Percentiles rank a stretch among this genome's conserved stretches.
Conservation (phyloP, 2,797 vertebrate genomes). For the Danio aesculapii region DNA sequence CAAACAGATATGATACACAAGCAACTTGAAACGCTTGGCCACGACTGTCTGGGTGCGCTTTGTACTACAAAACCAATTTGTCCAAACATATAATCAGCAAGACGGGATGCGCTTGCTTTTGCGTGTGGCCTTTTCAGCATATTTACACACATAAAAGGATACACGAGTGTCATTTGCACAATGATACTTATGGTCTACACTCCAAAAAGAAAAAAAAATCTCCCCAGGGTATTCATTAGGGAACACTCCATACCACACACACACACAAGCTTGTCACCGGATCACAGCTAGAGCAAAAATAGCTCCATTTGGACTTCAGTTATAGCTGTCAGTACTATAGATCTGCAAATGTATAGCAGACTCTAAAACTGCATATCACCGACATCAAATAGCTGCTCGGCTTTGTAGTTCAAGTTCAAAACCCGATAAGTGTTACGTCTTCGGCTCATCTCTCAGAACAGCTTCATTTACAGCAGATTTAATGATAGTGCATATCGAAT, state of each 20-base stretch:
- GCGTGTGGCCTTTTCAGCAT: constrained; percentile 44
- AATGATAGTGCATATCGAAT: constrained; percentile 33
- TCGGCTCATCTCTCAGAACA: constrained; percentile 2
- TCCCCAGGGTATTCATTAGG: constrained; percentile 76
- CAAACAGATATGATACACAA: constrained; percentile 46
- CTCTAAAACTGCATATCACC: constrained; percentile 37
- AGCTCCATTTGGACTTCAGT: constrained; percentile 70
- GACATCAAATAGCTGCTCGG: constrained; percentile 11
- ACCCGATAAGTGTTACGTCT: constrained; percentile 4
- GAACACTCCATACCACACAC: constrained; percentile 43
- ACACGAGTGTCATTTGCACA: constrained; percentile 62
- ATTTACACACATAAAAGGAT: constrained; percentile 64
- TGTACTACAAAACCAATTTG: constrained; percentile 64
- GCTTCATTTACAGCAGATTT: constrained; percentile 30
- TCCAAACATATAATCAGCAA: constrained; percentile 69
- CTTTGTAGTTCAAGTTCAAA: constrained; percentile 38
- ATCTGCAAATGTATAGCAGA: constrained; percentile 58
- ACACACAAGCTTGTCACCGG: constrained; percentile 41
- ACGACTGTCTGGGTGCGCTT: constrained; percentile 42
- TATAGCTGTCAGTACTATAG: constrained; percentile 62
- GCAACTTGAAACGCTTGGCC: constrained; percentile 11
- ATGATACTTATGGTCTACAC: constrained; percentile 67
- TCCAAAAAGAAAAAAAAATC: constrained; percentile 35
- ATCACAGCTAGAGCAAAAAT: constrained; percentile 63
- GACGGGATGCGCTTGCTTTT: constrained; percentile 61